phyloP scores from a whole-genome alignment of 2,888 invertebrate genomes.

The Chrysomela aeneicollis region DNA sequence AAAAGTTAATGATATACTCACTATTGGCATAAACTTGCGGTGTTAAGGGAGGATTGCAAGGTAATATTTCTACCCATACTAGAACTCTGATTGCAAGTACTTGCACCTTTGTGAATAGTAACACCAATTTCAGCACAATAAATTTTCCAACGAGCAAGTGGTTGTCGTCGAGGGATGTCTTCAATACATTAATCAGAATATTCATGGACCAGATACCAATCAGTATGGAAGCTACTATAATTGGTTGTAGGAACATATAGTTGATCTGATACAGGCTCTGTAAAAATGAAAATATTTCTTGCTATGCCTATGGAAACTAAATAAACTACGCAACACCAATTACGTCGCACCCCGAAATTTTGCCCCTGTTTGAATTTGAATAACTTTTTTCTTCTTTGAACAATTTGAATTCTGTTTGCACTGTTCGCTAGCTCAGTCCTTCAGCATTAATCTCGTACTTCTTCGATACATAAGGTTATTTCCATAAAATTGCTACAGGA shows the following conservation, averaged over 20 bases:
- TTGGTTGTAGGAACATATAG: conserved; percentile 71
- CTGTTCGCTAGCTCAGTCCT: too few species aligned
- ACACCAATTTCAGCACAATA: conserved; percentile 69
- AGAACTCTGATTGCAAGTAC: conserved; percentile 67
- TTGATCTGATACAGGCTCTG: conserved; percentile 68
- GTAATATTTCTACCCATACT: conserved; percentile 65
- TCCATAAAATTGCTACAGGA: too few species aligned
- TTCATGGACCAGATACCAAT: conserved; percentile 74
- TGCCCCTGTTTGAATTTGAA: too few species aligned
- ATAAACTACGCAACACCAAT: too few species aligned
- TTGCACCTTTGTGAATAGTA: conserved; percentile 75
- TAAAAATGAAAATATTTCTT: conserved; percentile 47
- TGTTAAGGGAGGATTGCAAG: conserved; percentile 71
- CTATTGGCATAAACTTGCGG: conserved; percentile 73
- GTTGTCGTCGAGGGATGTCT: conserved; percentile 59
- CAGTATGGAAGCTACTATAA: conserved; percentile 71
- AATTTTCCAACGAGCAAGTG: conserved; percentile 63
- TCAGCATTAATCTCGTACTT: too few species aligned
- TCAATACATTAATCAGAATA: conserved; percentile 68
- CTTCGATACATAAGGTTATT: too few species aligned
- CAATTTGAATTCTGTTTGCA: too few species aligned
- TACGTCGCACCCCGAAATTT: too few species aligned
- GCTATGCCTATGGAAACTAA: too few species aligned
- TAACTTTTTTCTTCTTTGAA: too few species aligned
- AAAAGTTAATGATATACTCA: conserved; percentile 61